A percentile compares a stretch with the other conserved stretches of the same genome.
Conservation (phyloP, 2,113 vertebrate species). For the Anhinga anhinga region DNA sequence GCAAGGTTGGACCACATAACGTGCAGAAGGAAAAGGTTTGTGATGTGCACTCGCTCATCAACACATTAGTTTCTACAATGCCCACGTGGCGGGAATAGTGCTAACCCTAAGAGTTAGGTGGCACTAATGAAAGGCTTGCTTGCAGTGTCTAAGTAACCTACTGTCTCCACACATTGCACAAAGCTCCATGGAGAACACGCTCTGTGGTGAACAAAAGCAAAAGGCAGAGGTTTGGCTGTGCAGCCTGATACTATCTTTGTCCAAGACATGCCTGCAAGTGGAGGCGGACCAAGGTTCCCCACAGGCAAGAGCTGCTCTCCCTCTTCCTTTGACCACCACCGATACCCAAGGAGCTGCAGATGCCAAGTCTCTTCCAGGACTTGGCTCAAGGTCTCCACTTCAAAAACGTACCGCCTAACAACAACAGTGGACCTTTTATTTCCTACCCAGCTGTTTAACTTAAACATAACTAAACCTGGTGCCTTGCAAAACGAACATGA, state of each 20-base stretch:
- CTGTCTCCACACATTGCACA: neutral
- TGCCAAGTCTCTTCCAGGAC: neutral
- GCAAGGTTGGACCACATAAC: neutral
- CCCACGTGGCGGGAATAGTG: fast-evolving
- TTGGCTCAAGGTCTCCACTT: neutral
- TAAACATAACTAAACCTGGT: neutral
- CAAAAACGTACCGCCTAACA: neutral
- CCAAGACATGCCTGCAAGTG: neutral
- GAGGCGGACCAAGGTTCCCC: neutral
- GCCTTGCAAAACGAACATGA: neutral
- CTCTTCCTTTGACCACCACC: neutral
- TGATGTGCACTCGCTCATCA: neutral
- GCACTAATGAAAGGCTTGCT: neutral
- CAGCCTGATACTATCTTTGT: neutral
- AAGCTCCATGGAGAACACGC: neutral
- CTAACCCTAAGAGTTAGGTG: neutral
- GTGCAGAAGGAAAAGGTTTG: neutral
- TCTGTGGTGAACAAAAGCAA: neutral
- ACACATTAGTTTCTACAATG: neutral
- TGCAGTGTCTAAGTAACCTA: neutral
- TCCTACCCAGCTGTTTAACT: neutral
- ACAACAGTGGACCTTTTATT: neutral
- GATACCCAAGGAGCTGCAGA: neutral
- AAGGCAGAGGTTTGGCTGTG: neutral
- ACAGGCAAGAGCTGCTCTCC: neutral